Percentiles rank a stretch among this genome's conserved stretches.
phyloP scores from a whole-genome alignment of 2,888 invertebrate genomes.

The Lepidocyrtinus sp. region DNA sequence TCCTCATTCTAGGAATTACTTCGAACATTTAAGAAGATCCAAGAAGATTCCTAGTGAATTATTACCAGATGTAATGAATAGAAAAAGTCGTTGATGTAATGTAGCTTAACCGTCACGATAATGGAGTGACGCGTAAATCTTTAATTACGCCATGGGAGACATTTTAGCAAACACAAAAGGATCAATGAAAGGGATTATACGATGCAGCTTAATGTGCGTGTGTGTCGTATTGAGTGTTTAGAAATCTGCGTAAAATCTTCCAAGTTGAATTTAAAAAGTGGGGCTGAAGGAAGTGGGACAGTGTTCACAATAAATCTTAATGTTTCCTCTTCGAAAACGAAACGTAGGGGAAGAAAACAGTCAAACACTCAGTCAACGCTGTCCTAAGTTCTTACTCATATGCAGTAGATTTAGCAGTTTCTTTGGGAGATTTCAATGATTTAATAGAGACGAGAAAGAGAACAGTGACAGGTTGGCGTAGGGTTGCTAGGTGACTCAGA shows the following conservation, averaged over 20 bases:
- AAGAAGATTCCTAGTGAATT: neutral
- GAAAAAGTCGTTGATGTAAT: slow-evolving; percentile 41
- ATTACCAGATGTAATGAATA: neutral
- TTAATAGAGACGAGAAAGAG: no score
- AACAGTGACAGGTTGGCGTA: no score
- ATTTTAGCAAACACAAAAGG: slow-evolving; percentile 8
- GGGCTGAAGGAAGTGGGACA: neutral
- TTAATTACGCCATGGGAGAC: slow-evolving; percentile 37
- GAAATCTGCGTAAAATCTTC: neutral
- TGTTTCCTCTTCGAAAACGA: no score
- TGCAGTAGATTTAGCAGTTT: no score
- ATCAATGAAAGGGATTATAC: slow-evolving; percentile 10
- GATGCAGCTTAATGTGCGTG: neutral
- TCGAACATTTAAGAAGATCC: neutral
- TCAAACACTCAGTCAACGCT: no score
- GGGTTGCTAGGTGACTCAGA: no score
- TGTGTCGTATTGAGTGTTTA: neutral
- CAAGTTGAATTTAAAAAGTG: neutral
- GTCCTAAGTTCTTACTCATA: no score
- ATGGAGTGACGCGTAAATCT: slow-evolving; percentile 51
- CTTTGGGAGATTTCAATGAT: no score
- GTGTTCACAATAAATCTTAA: neutral
- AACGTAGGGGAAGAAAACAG: no score
- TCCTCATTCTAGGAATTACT: neutral
- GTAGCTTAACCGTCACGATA: slow-evolving; percentile 40